Percentiles rank a stretch among this genome's conserved stretches.
phyloP scores from a whole-genome alignment of 2,797 vertebrate species.

The Rhinoraja longicauda region DNA sequence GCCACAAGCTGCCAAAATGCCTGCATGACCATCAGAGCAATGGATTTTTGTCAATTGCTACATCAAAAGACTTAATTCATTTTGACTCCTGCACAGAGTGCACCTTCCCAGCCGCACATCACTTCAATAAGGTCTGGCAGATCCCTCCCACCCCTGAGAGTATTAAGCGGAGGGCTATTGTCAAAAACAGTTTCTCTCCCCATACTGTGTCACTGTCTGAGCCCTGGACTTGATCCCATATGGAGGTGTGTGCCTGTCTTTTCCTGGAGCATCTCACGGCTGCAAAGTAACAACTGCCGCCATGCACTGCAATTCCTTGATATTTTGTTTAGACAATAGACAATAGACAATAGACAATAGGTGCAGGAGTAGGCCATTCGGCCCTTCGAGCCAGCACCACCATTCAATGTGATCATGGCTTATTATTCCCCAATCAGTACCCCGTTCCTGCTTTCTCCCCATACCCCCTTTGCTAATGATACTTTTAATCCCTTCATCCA shows the following conservation, averaged over 20 bases:
- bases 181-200: slow-evolving; percentile 51
- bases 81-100: slow-evolving; percentile 72
- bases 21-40: slow-evolving; percentile 16
- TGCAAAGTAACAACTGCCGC: slow-evolving; percentile 55
- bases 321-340: too few relatives aligned
- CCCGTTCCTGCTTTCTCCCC: too few relatives aligned
- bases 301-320: slow-evolving; percentile 36
- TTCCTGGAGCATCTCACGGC: slow-evolving; percentile 45
- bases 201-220: slow-evolving; percentile 45
- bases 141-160: slow-evolving; percentile 61
- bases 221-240: slow-evolving; percentile 44
- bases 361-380: too few relatives aligned
- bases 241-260: slow-evolving; percentile 48
- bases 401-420: too few relatives aligned
- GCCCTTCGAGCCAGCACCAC: too few relatives aligned
- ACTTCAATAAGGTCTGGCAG: slow-evolving; percentile 70
- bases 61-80: slow-evolving; percentile 67
- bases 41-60: slow-evolving; percentile 58
- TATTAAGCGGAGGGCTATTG: slow-evolving; percentile 63
- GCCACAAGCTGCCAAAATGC: slow-evolving; percentile 29
- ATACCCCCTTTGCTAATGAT: too few relatives aligned
- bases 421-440: too few relatives aligned
- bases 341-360: too few relatives aligned
- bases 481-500: too few relatives aligned
- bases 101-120: slow-evolving; percentile 72